Base-by-base conservation (phyloP, 2,888 invertebrate species). In the Thymelicus sylvestris region DNA sequence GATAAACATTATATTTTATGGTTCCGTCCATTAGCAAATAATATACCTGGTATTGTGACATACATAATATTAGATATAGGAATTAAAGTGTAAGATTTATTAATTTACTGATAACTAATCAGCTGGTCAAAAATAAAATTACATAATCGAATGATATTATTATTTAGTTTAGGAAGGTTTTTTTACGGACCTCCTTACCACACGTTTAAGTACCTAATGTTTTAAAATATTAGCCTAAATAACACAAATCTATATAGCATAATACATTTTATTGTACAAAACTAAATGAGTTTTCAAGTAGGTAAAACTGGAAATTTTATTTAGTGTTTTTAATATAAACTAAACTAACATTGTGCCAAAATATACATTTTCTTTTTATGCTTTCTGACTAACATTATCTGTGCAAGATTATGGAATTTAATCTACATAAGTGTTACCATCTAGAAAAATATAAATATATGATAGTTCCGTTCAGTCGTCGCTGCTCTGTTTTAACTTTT, bases 331-430 rank as follows among this genome's bases (percentile, higher is more conserved):
- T 64, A 59, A 38, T 19, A 59, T 71, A 72, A 76, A 85, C 80
- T 71, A 72, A 76, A 85, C 80, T 88, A 88, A 86, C 83, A 78
- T 79, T 80, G 89, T 89, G 88, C 88, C 88, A 89, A 88, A 86
- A 81, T 83, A 78, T 83, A 78, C 80, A 12, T 52, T 74, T 76
- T 73, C 66, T 57, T 13, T 44, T 71, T 67, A 72, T 76, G 81
- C 83, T 80, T 82, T 59, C 68, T 78, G 75, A 81, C 77, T 75
- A 75, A 76, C 73, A 73, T 55, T 12, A 44, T 44, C 44, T 10
- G 55, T 55, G 24, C 55, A 19, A 55, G 24, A 55, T 55, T 24
- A 55, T 8, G 55, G 24, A 55, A 55, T 55, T 55, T 19, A 15
- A 55, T 24, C 13, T 19, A 15, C 55, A 19, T 10, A 64, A 59